These are phyloP conservation scores for Isichthys henryi DNA, from an alignment of 2,113 vertebrate species.

Conservation along the genomic window DNA sequence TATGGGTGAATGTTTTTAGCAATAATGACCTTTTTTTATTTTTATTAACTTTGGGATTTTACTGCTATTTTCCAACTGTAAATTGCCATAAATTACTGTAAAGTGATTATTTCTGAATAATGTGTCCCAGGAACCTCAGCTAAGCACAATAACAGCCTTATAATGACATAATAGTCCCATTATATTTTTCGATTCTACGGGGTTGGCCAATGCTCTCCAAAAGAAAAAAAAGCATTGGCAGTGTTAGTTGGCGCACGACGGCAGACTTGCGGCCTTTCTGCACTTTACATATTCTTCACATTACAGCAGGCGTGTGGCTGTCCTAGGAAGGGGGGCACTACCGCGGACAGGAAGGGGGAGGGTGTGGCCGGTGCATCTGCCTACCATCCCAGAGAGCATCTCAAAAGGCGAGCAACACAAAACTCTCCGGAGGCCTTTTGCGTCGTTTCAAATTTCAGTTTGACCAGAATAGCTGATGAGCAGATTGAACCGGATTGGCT, in stretches of 20 bases:
- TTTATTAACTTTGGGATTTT: not conserved
- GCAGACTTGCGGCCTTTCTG: not conserved
- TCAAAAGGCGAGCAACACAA: not conserved
- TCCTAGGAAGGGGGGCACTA: not conserved
- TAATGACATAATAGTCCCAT: slow-evolving; percentile 7
- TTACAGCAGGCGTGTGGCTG: not conserved
- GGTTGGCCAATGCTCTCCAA: not conserved
- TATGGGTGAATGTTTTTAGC: not conserved
- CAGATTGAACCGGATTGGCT: not conserved
- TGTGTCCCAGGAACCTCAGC: slow-evolving; percentile 6
- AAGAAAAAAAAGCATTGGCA: not conserved
- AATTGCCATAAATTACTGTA: slow-evolving; percentile 4
- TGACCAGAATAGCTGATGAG: not conserved
- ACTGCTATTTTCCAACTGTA: not conserved
- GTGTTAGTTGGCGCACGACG: not conserved
- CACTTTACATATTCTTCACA: not conserved
- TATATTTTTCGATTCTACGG: not conserved
- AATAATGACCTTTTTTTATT: not conserved
- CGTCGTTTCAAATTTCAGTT: not conserved
- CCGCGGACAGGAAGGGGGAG: not conserved
- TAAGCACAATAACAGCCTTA: not conserved
- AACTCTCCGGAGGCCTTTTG: not conserved
- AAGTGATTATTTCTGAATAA: slow-evolving; percentile 13
- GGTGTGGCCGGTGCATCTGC: not conserved
- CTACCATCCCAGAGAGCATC: not conserved